These are phyloP conservation scores for Vireo altiloquus DNA, from an alignment of 2,113 vertebrate genomes.

Conservation along the genomic window DNA sequence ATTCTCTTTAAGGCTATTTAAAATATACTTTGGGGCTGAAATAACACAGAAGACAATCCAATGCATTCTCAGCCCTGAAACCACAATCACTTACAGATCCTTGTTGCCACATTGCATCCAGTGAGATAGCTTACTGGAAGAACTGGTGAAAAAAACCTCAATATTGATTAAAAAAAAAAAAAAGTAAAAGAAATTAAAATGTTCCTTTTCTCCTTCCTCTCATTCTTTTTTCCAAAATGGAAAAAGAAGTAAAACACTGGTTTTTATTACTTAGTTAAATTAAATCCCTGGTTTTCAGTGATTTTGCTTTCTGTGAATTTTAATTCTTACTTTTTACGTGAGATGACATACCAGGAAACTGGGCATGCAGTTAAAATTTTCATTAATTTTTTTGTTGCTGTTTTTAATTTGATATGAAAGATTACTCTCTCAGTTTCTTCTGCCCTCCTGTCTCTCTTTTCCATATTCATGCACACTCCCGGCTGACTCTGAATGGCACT, in stretches of 20 bases:
- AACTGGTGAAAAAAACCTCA: not conserved
- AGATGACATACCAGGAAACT: not conserved
- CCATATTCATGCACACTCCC: conserved; percentile 31
- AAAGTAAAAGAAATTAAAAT: not conserved
- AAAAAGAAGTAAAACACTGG: not conserved
- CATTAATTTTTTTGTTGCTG: not conserved
- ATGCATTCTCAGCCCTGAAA: conserved; percentile 63
- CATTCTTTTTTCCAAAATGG: not conserved
- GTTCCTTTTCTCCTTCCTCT: not conserved
- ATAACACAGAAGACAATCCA: conserved; percentile 68
- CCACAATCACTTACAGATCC: conserved; percentile 49
- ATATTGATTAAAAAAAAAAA: not conserved
- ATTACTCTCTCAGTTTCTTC: conserved; percentile 26
- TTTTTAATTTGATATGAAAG: not conserved
- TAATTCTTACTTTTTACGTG: not conserved
- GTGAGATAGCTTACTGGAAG: conserved; percentile 54
- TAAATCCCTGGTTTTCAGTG: not conserved
- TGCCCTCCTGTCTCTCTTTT: conserved; percentile 35
- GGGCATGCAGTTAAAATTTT: not conserved
- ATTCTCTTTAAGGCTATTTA: conserved; percentile 74
- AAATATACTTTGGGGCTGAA: conserved; percentile 75
- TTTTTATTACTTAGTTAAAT: not conserved
- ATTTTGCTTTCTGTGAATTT: not conserved
- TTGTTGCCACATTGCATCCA: not conserved
- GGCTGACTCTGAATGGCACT: conserved; percentile 24